Percentiles rank a stretch among this genome's conserved stretches.
Evolutionary conservation across 2,888 invertebrate species (phyloP).

Genomic region (Eilema caniola): DNA sequence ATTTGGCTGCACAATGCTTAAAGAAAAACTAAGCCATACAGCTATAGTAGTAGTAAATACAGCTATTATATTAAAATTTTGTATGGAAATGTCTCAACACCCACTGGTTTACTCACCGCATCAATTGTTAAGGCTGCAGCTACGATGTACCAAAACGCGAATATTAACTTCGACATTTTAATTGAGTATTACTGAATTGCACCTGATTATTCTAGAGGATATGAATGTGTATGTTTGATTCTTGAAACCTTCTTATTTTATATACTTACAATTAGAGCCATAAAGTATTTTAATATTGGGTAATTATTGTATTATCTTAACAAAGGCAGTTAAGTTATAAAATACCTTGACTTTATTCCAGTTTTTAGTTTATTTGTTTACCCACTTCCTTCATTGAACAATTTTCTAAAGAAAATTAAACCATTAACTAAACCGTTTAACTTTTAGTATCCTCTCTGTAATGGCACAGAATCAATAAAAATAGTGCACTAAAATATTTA

Average conservation of each 20-base stretch:
- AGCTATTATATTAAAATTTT: too few relatives aligned
- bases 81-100: too few relatives aligned
- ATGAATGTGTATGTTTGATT: not conserved
- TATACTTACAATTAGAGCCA: not conserved
- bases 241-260: not conserved
- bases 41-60: too few relatives aligned
- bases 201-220: not conserved
- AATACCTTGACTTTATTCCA: not conserved
- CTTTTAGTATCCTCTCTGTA: not conserved
- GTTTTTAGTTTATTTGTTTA: not conserved
- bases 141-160: constrained; percentile 22
- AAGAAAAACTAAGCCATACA: too few relatives aligned
- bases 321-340: not conserved
- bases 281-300: not conserved
- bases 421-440: not conserved
- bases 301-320: not conserved
- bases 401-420: not conserved
- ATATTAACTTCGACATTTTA: constrained; percentile 32
- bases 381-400: constrained; percentile 6
- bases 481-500: not conserved
- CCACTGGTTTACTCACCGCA: constrained; percentile 30
- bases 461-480: not conserved
- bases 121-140: constrained; percentile 22
- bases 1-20: too few relatives aligned
- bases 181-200: not conserved